phyloP scores from a whole-genome alignment of 2,797 vertebrate genomes.

The Cebuella pygmaea region DNA sequence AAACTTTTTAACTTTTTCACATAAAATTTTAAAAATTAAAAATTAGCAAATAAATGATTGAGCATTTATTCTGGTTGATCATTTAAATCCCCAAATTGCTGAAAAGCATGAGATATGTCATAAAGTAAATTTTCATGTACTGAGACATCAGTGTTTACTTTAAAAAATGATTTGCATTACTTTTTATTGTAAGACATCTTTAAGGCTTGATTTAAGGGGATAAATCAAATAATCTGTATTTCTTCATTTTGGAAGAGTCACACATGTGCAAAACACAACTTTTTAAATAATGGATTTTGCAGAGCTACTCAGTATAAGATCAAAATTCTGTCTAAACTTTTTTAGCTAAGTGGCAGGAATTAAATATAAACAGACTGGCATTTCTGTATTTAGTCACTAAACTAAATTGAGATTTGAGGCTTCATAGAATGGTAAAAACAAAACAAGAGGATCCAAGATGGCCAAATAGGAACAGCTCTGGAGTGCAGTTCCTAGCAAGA shows the following conservation, averaged over 20 bases:
- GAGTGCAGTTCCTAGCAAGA: too few relatives aligned
- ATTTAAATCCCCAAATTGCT: slow-evolving; percentile 18
- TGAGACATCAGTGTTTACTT: neutral
- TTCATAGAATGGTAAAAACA: slow-evolving; percentile 52
- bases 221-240: neutral
- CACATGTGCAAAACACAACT: neutral
- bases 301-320: slow-evolving; percentile 24
- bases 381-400: slow-evolving; percentile 48
- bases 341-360: neutral
- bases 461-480: too few relatives aligned
- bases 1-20: neutral
- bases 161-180: neutral
- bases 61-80: neutral
- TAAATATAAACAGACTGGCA: slow-evolving; percentile 46
- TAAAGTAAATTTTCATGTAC: neutral
- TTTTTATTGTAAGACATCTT: slow-evolving; percentile 20
- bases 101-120: neutral
- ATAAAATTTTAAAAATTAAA: neutral
- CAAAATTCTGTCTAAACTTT: slow-evolving; percentile 37
- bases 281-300: slow-evolving; percentile 22
- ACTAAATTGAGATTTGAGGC: slow-evolving; percentile 41
- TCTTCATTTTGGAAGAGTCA: neutral
- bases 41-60: neutral
- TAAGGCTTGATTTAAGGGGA: neutral
- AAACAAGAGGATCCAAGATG: neutral